phyloP scores from a whole-genome alignment of 2,113 vertebrate genomes.

The Bagarius yarrelli region DNA sequence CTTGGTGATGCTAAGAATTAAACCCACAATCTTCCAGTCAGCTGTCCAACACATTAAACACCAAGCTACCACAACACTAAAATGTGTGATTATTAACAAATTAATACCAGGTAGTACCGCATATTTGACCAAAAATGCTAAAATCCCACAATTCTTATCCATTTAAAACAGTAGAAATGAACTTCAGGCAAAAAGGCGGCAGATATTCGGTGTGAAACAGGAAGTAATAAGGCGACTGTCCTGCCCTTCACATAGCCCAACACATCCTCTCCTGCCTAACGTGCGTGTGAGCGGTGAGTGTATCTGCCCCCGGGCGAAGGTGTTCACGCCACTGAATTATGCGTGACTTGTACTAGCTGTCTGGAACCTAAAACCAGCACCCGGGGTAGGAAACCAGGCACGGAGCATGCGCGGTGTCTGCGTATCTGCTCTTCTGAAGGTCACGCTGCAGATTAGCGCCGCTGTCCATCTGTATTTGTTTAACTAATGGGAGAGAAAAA shows the following conservation, averaged over 20 bases:
- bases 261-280: not conserved
- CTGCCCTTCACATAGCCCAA: constrained; percentile 2
- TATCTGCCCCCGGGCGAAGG: constrained; percentile 7
- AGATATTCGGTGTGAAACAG: not conserved
- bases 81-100: too few relatives aligned
- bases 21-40: too few relatives aligned
- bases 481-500: constrained; percentile 34
- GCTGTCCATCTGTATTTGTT: constrained; percentile 42
- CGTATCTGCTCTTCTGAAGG: constrained; percentile 33
- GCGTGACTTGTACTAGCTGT: constrained; percentile 1
- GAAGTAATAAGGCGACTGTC: not conserved
- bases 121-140: not conserved
- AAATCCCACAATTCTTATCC: not conserved
- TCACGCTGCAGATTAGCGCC: constrained; percentile 33
- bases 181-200: too few relatives aligned
- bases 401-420: not conserved
- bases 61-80: too few relatives aligned
- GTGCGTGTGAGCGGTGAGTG: not conserved
- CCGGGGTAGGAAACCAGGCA: constrained; percentile 16
- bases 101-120: too few relatives aligned
- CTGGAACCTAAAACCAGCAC: constrained; percentile 11
- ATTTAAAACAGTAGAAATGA: not conserved
- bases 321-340: constrained; percentile 7
- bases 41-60: too few relatives aligned
- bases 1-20: too few relatives aligned